Evolutionary conservation across 2,888 invertebrate species (phyloP).

Genomic region (Chesias legatella): DNA sequence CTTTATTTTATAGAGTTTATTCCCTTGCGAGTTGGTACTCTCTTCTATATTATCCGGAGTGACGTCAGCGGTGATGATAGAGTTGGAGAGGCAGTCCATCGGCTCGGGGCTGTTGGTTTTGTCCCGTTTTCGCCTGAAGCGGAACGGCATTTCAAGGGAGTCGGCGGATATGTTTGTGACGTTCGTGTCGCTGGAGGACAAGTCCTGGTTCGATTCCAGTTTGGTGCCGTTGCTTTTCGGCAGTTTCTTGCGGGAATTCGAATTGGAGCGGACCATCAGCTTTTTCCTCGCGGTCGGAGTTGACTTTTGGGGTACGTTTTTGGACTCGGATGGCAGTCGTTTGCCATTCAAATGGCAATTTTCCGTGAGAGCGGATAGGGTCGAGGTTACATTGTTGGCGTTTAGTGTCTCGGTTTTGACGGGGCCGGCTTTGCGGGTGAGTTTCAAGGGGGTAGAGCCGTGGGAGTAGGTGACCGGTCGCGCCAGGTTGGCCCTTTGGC

Average conservation of each 20-base stretch:
- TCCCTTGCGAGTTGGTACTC: slow-evolving; percentile 71
- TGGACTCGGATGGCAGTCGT: slow-evolving; percentile 66
- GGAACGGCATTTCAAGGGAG: slow-evolving; percentile 66
- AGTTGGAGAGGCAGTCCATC: slow-evolving; percentile 68
- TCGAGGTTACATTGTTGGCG: slow-evolving; percentile 62
- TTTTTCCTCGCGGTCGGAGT: slow-evolving; percentile 57
- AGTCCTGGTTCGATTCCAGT: slow-evolving; percentile 61
- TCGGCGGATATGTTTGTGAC: slow-evolving; percentile 73
- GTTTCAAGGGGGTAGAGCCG: slow-evolving; percentile 59
- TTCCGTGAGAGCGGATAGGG: slow-evolving; percentile 66
- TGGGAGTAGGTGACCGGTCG: slow-evolving; percentile 63
- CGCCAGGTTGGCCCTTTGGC: slow-evolving; percentile 69
- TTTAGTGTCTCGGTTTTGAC: slow-evolving; percentile 39
- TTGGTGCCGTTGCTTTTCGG: slow-evolving; percentile 59
- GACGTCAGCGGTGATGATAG: slow-evolving; percentile 66
- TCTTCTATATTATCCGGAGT: slow-evolving; percentile 71
- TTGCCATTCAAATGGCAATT: slow-evolving; percentile 74
- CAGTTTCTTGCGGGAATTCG: slow-evolving; percentile 64
- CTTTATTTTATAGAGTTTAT: slow-evolving; percentile 73
- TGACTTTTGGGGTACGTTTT: slow-evolving; percentile 46
- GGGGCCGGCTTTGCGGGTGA: slow-evolving; percentile 51
- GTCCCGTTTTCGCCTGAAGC: slow-evolving; percentile 70
- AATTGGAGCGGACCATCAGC: slow-evolving; percentile 65
- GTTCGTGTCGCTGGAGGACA: slow-evolving; percentile 75
- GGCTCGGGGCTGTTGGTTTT: slow-evolving; percentile 72